Evolutionary conservation across 2,113 vertebrate genomes (phyloP).

Genomic region (Bubo scandiacus): DNA sequence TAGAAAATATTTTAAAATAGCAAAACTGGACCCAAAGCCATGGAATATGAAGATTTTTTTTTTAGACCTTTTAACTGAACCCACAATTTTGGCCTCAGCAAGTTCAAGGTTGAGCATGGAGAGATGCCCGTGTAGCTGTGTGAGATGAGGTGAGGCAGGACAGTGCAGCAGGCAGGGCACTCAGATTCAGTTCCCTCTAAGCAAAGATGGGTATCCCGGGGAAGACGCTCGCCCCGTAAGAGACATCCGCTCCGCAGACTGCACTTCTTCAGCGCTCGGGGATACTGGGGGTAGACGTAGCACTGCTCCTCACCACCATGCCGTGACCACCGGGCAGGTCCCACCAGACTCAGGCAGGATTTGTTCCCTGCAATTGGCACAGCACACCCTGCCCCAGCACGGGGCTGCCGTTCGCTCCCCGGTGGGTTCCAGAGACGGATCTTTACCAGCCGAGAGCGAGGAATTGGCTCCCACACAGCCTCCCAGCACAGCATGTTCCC

Average conservation of each 20-base stretch:
- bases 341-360: neutral
- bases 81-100: neutral
- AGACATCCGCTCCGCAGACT: no score
- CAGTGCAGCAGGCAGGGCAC: neutral
- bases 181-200: neutral
- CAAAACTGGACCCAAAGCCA: neutral
- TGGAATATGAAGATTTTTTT: neutral
- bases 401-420: rapidly evolving
- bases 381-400: neutral
- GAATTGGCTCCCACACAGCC: neutral
- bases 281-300: neutral
- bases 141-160: neutral
- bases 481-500: neutral
- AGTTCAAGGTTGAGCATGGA: rapidly evolving
- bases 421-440: rapidly evolving
- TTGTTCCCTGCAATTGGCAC: neutral
- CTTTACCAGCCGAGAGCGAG: neutral
- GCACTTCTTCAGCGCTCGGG: neutral
- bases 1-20: neutral
- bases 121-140: neutral
- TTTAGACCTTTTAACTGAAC: neutral
- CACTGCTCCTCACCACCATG: neutral
- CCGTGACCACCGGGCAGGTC: rapidly evolving
- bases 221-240: no score
- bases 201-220: neutral